A percentile compares a stretch with the other conserved stretches of the same genome.
Evolutionary conservation across 2,113 vertebrate species (phyloP).

Genomic region (Scomber colias): DNA sequence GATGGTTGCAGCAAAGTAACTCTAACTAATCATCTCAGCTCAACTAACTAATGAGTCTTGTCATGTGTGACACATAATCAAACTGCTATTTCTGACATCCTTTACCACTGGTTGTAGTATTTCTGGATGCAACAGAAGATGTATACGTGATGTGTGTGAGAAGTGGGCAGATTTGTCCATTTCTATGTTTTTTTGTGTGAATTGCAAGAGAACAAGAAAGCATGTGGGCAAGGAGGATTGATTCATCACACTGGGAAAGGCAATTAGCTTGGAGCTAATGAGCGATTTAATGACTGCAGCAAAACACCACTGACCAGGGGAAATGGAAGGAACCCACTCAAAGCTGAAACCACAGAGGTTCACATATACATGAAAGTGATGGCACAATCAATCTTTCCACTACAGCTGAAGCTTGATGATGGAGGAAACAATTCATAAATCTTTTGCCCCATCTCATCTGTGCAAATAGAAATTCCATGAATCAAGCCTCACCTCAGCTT

Average conservation of each 20-base stretch:
- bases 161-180: not conserved
- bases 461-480: slow-evolving; percentile 57
- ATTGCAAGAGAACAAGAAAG: not conserved
- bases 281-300: slow-evolving; percentile 69
- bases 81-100: not conserved
- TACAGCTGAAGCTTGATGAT: slow-evolving; percentile 38
- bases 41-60: slow-evolving; percentile 6
- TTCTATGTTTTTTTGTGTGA: not conserved
- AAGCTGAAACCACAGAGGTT: slow-evolving; percentile 30
- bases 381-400: slow-evolving; percentile 18
- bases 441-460: slow-evolving; percentile 46
- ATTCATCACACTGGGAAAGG: slow-evolving; percentile 50
- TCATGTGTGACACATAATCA: not conserved
- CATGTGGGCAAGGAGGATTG: slow-evolving; percentile 21
- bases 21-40: not conserved
- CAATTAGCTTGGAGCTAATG: slow-evolving; percentile 71
- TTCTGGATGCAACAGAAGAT: not conserved
- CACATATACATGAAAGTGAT: slow-evolving; percentile 14
- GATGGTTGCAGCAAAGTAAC: not conserved
- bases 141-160: not conserved
- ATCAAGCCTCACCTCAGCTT: slow-evolving; percentile 28
- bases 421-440: slow-evolving; percentile 56
- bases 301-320: slow-evolving; percentile 43
- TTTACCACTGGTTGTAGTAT: not conserved
- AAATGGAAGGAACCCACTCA: slow-evolving; percentile 47